These are phyloP conservation scores for Periphyllus acericola DNA, from an alignment of 2,888 invertebrate genomes.

Conservation along the genomic window DNA sequence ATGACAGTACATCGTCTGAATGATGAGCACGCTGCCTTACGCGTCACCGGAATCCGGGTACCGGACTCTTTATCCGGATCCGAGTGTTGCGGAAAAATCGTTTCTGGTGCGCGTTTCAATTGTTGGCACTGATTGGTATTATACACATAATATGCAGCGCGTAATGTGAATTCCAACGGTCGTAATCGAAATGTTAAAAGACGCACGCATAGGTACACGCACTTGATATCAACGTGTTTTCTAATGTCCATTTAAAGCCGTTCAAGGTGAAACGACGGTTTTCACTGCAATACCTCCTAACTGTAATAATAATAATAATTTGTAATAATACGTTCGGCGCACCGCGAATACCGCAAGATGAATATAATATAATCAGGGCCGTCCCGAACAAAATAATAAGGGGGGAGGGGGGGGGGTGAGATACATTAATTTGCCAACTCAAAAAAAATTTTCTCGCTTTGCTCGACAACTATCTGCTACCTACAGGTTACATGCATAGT, in stretches of 20 bases:
- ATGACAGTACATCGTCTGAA: no score
- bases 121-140: neutral
- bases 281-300: neutral
- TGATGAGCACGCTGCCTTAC: neutral
- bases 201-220: no score
- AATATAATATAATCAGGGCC: no score
- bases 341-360: neutral
- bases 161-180: neutral
- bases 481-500: no score
- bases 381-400: no score
- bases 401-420: no score
- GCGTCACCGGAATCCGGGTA: neutral
- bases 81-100: no score
- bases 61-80: neutral
- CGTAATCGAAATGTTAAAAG: neutral
- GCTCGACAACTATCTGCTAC: no score
- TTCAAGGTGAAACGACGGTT: conserved; percentile 46
- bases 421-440: no score
- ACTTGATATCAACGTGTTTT: neutral
- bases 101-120: neutral
- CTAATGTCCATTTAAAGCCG: conserved; percentile 11
- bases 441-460: no score
- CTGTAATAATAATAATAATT: neutral
- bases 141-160: neutral
- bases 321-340: neutral